Evolutionary conservation across 2,888 invertebrate genomes (phyloP), one percentile per base, ranked within the genome.

Genomic region (Tiliacea aurago): DNA sequence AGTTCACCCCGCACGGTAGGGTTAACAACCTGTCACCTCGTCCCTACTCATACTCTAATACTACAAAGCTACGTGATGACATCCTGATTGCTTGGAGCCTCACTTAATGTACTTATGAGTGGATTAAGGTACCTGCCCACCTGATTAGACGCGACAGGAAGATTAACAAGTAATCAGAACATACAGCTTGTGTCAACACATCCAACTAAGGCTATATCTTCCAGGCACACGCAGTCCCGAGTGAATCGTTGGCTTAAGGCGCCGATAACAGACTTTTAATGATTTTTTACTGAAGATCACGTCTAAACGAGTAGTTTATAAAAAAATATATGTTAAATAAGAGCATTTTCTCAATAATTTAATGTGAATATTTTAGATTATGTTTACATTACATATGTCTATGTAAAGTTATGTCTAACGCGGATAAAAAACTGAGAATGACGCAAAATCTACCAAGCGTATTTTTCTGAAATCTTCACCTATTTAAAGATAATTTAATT

Each of bases 101-200:
- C 55, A 63, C 59, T 80, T 84, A 73, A 47, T 67, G 55, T 56
- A 66, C 64, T 56, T 68, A 80, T 59, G 33, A 68, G 70, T 58
- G 61, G 66, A 58, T 84, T 71, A 74, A 55, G 68, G 67, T 61
- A 72, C 43, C 43, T 45, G 15, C 63, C 45, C 68, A 51, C 53
- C 56, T 76, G 76, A 76, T 81, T 81, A 84, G 61, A 64, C 18
- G 55, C 58, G 45, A 64, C 70, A 65, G 33, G 61, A 51, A 76
- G 81, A 84, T 81, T 84, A 81, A 66, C 79, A 63, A 72, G 70
- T 73, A 70, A 85, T 83, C 75, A 73, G 37, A 43, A 71, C 15
- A 64, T 53, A 70, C 65, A 58, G 49, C 56, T 65, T 61, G 56
- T 64, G 71, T 68, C 67, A 69, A 84, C 71, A 83, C 56, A 66